Base-by-base conservation (phyloP, 92 coral and sea anemone genomes). In the Pocillopora grandis region DNA sequence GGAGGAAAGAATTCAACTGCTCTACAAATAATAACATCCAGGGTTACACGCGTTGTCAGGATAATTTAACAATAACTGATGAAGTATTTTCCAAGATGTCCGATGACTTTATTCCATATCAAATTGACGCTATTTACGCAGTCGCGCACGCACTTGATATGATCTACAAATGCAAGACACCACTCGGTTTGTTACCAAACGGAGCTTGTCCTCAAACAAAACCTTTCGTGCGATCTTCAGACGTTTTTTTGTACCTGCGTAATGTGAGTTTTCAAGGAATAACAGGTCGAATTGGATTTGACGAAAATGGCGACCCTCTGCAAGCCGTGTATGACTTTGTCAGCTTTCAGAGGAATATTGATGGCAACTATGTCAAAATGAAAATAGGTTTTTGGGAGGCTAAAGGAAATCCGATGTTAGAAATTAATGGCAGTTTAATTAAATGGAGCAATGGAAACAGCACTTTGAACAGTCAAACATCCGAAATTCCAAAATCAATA, bases 61-160 rank as follows among this genome's bases (percentile, higher is more conserved):
- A 62, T 15, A 75, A 84, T 79, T 76, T 93, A 13, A 88, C 77
- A 10, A 81, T 90, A 31, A 71, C 91, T 1, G 73, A 88, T 10
- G 85, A 61, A 19, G 69, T 86, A 16, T 88, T 63, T 36, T 62
- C 82, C 16, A 87, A 88, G 63, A 66, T 93, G 78, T 90, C 72
- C 15, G 90, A 91, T 52, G 91, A 89, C n/a, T 93, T 82, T 36
- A 85, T 90, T 19, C 88, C 96, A 52, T 93, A 92, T 76, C 91
- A 88, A 65, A 88, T 88, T 15, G 96, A 92, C 73, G 93, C 96
- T 20, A 81, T 85, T 14, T 88, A 87, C 63, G 96, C 96, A 21
- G 42, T 92, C 15, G 96, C 96, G 55, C 92, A 85, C 71, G 96
- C 90, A 15, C 75, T 92, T 23, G 88, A 93, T 70, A 79, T 70